Conservation (phyloP, 2,113 vertebrate species). For the Gymnarchus niloticus region DNA sequence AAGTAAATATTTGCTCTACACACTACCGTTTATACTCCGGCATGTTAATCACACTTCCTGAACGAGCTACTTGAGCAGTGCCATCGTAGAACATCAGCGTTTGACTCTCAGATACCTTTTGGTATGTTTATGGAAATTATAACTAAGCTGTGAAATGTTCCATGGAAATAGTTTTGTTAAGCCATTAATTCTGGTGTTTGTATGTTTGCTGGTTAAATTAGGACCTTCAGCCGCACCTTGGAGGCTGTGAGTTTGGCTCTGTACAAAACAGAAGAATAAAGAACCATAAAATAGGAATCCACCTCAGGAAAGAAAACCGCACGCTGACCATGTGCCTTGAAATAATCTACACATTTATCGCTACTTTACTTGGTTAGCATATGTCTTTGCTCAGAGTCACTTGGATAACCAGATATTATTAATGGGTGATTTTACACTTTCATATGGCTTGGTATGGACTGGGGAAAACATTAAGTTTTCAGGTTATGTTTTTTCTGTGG, state of each 20-base stretch:
- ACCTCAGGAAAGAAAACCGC: neutral
- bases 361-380: neutral
- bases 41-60: slow-evolving; percentile 30
- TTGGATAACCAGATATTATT: neutral
- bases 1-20: slow-evolving; percentile 39
- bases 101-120: slow-evolving; percentile 2
- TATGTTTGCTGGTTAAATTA: neutral
- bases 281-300: neutral
- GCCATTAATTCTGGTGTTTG: neutral
- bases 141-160: neutral
- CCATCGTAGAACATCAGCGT: neutral
- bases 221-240: slow-evolving; percentile 10
- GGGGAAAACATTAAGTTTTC: neutral
- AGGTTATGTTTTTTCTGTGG: neutral
- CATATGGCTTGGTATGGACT: neutral
- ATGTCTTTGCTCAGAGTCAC: neutral
- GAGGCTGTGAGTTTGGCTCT: slow-evolving; percentile 34
- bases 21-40: slow-evolving; percentile 26
- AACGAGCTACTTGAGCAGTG: neutral
- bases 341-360: neutral
- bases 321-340: neutral
- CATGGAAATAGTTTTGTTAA: neutral
- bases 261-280: slow-evolving; percentile 40
- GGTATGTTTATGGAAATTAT: neutral
- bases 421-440: neutral